Evolutionary conservation across 1,140 invertebrate species (phyloP), one percentile per base, ranked within the genome.

Genomic region (Scaptomyza graminum): DNA sequence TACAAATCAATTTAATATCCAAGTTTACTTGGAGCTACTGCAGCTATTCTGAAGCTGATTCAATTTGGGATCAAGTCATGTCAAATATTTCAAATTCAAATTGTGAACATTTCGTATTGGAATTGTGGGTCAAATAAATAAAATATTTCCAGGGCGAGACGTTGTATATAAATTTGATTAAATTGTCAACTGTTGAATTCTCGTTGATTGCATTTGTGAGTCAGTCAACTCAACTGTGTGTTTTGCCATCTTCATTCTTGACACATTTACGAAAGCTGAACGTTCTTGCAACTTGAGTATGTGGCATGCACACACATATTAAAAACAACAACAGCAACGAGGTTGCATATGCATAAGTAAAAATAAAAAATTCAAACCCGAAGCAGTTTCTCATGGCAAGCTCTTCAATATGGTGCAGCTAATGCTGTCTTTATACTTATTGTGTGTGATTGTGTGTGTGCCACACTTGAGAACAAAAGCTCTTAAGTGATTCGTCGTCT

Each of bases 171-270:
- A 55, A 73, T 79, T 84, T 84, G 80, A 83, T 83, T 77, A 68
- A 73, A 83, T 76, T 76, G 81, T 74, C 78, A 65, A 67, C 70
- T 64, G 54, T 79, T 70, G 54, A 55, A 34, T 34, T 73, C 51
- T 44, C 52, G 51, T 44, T 84, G 75, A 84, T 84, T 85, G 79
- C 81, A 81, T 85, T 80, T 73, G 75, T 39, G 59, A 73, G 64
- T 70, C 34, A 43, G 28, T 62, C 39, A 39, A 39, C 46, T 22
- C 46, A 31, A 31, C 59, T 47, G 43, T 37, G 61, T 39, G 51
- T 50, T 68, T 22, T 28, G 61, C 68, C 68, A 46, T 47, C 55
- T 54, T 52, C 43, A 54, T 67, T 59, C 44, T 71, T 66, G 54
- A 61, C 63, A 67, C 55, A 72, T 71, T 64, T 50, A 12, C 12